Percentiles rank a stretch among this genome's conserved stretches.
Evolutionary conservation across 2,113 vertebrate genomes (phyloP).

Genomic region (Nothocercus nigrocapillus): DNA sequence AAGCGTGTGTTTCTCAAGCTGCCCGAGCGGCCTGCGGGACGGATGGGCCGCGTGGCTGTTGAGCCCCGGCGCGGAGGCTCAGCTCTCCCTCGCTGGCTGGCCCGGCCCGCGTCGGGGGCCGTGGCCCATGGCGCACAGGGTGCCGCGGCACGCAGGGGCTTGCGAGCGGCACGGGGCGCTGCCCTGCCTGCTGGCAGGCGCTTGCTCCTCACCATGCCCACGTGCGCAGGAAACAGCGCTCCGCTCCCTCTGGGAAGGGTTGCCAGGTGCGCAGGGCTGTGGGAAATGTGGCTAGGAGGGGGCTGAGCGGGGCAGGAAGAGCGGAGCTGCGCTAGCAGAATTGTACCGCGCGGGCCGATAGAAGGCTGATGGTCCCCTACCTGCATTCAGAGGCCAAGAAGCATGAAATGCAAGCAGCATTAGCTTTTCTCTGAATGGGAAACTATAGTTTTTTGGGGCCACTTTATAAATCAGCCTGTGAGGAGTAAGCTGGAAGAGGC

Average conservation of each 20-base stretch:
- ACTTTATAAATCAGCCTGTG: not conserved
- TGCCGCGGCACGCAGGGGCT: not conserved
- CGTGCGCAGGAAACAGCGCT: not conserved
- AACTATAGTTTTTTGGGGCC: not conserved
- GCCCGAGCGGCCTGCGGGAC: not conserved
- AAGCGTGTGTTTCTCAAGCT: conserved; percentile 16
- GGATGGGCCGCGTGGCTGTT: not conserved
- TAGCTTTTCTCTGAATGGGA: not conserved
- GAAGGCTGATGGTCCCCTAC: not conserved
- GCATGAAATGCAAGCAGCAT: not conserved
- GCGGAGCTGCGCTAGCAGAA: not conserved
- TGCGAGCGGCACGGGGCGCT: not conserved
- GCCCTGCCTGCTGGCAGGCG: not conserved
- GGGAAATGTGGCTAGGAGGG: not conserved
- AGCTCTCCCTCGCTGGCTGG: not conserved
- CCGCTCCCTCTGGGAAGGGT: not conserved
- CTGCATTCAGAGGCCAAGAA: not conserved
- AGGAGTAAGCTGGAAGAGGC: not conserved
- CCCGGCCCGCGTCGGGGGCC: not conserved
- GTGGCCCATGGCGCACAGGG: not conserved
- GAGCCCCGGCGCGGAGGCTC: not conserved
- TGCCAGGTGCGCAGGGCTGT: fast-evolving
- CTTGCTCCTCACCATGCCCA: not conserved
- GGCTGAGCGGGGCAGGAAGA: not conserved
- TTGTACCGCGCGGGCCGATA: not conserved